A percentile compares a stretch with the other conserved stretches of the same genome.
Evolutionary conservation across 2,113 vertebrate species (phyloP).

Genomic region (Chaetura pelagica): DNA sequence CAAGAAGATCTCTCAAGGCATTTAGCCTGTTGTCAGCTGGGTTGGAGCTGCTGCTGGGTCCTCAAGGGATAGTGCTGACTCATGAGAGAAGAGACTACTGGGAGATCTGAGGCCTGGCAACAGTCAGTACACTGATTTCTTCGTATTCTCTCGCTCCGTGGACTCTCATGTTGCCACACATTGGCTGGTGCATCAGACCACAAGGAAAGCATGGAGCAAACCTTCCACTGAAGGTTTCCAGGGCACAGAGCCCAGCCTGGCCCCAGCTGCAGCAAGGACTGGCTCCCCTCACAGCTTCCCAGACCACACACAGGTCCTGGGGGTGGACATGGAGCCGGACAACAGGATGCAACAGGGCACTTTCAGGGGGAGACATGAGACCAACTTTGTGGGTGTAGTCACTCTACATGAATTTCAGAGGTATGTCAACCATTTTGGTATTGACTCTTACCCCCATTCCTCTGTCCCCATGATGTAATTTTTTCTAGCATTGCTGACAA

Average conservation of each 20-base stretch:
- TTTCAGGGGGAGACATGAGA: background rate
- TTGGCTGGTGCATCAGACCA: background rate
- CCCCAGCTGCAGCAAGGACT: background rate
- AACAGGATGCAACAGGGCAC: background rate
- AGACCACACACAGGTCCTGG: background rate
- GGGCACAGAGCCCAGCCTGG: background rate
- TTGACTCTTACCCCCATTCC: background rate
- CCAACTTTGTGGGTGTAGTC: background rate
- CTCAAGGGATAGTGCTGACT: background rate
- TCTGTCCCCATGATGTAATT: fast-evolving
- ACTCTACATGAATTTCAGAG: background rate
- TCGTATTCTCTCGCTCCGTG: background rate
- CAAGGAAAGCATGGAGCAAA: background rate
- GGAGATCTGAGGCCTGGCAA: background rate
- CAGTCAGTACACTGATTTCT: background rate
- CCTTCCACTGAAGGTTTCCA: background rate
- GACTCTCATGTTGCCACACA: background rate
- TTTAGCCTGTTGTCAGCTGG: background rate
- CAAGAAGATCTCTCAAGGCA: background rate
- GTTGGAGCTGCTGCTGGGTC: background rate
- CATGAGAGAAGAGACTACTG: background rate
- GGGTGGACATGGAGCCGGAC: fast-evolving
- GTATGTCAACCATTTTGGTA: background rate
- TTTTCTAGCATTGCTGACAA: background rate
- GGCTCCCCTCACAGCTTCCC: fast-evolving